These are phyloP conservation scores for Molorchus minor DNA, from an alignment of 2,888 invertebrate species.

Conservation along the genomic window DNA sequence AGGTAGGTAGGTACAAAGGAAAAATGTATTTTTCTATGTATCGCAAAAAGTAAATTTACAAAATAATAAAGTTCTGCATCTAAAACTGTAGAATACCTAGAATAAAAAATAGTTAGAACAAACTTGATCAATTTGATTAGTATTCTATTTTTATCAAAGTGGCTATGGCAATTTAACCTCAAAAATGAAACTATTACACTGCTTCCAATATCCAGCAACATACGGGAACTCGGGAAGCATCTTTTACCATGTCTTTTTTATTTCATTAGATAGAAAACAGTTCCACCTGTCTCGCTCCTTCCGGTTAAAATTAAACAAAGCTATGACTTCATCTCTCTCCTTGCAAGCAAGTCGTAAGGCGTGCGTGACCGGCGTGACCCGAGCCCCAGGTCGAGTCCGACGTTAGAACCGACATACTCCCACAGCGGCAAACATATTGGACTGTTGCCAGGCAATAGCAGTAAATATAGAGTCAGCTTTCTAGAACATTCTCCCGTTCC, in stretches of 20 bases:
- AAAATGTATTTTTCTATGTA: no score
- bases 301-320: neutral
- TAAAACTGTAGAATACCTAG: no score
- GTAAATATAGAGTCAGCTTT: conserved; percentile 40
- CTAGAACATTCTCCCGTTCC: conserved; percentile 3
- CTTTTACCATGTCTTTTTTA: no score
- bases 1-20: no score
- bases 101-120: no score
- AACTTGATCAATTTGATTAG: no score
- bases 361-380: neutral
- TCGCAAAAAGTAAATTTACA: no score
- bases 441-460: conserved; percentile 36
- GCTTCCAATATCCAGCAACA: neutral
- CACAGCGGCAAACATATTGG: conserved; percentile 7
- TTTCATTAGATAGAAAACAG: neutral
- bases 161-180: neutral
- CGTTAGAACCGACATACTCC: conserved; percentile 29
- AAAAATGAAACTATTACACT: neutral
- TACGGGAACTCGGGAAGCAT: no score
- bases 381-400: neutral
- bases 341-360: neutral
- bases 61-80: no score
- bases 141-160: no score
- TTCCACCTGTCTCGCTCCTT: neutral
- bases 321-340: neutral